These are phyloP conservation scores for Malthinus seriepunctatus DNA, from an alignment of 2,888 invertebrate genomes.

Conservation along the genomic window DNA sequence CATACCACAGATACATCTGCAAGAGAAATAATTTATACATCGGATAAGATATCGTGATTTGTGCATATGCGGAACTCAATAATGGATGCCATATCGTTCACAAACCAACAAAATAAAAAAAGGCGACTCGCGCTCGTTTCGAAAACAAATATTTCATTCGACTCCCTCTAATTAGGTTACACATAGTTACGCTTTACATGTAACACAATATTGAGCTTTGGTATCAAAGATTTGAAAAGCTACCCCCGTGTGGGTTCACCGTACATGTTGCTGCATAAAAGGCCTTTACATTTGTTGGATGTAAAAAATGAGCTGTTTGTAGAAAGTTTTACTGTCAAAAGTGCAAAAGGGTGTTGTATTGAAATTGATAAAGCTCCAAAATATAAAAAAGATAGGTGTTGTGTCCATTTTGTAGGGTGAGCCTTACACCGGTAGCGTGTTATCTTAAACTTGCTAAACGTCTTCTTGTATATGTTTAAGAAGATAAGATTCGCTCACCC, in stretches of 20 bases:
- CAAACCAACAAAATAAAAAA: slow-evolving; percentile 14
- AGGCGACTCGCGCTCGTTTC: background rate
- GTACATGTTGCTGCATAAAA: slow-evolving; percentile 9
- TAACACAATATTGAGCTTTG: slow-evolving; percentile 14
- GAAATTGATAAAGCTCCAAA: slow-evolving; percentile 2
- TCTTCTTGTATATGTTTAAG: slow-evolving; percentile 37
- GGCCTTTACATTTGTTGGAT: background rate
- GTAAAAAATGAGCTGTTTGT: background rate
- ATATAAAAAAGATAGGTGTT: slow-evolving; percentile 5
- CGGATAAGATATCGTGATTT: slow-evolving; percentile 40
- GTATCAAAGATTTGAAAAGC: slow-evolving; percentile 21
- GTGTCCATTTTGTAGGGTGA: slow-evolving; percentile 33
- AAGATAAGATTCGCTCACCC: slow-evolving; percentile 37
- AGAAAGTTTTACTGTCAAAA: background rate
- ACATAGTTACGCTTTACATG: slow-evolving; percentile 5
- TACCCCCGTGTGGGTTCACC: slow-evolving; percentile 3
- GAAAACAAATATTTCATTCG: slow-evolving; percentile 1
- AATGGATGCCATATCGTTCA: slow-evolving; percentile 13
- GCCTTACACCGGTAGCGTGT: slow-evolving; percentile 20
- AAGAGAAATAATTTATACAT: slow-evolving; percentile 41
- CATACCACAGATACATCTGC: slow-evolving; percentile 35
- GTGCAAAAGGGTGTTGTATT: background rate
- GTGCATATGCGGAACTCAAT: slow-evolving; percentile 33
- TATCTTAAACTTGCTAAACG: slow-evolving; percentile 33
- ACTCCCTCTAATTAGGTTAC: slow-evolving; percentile 8